A percentile compares a stretch with the other conserved stretches of the same genome.
Evolutionary conservation across 1,140 invertebrate genomes (phyloP).

Genomic region (Caenorhabditis inopinata): DNA sequence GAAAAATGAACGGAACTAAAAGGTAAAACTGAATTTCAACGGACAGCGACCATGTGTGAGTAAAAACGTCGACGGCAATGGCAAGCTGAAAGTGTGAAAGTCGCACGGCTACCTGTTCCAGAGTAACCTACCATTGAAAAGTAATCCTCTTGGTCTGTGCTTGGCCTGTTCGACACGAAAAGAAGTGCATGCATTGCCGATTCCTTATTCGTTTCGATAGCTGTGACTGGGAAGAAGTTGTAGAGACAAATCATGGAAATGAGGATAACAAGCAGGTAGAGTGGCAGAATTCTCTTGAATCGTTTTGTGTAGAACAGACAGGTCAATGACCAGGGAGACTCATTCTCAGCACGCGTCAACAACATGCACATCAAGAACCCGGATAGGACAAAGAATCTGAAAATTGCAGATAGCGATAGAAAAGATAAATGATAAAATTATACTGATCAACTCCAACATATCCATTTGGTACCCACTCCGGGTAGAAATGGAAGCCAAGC

Average conservation of each 20-base stretch:
- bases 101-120: too few relatives aligned
- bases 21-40: conserved; percentile 38
- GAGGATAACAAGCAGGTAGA: not conserved
- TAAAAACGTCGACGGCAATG: conserved; percentile 38
- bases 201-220: conserved; percentile 9
- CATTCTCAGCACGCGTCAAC: not conserved
- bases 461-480: not conserved
- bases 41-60: conserved; percentile 35
- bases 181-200: not conserved
- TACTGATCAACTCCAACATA: conserved; percentile 21
- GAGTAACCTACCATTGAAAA: not conserved
- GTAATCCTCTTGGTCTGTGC: not conserved
- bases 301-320: not conserved
- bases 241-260: conserved; percentile 11
- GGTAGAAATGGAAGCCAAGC: conserved; percentile 18
- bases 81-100: conserved; percentile 30
- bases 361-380: conserved; percentile 15
- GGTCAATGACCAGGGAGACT: not conserved
- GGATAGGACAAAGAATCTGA: not conserved
- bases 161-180: not conserved
- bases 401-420: not conserved
- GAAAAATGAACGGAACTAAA: conserved; percentile 22
- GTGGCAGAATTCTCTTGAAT: conserved; percentile 3
- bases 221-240: not conserved
- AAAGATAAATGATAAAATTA: not conserved